Percentiles rank a stretch among this genome's conserved stretches.
phyloP scores from a whole-genome alignment of 2,113 vertebrate genomes.

The Nycticorax nycticorax region DNA sequence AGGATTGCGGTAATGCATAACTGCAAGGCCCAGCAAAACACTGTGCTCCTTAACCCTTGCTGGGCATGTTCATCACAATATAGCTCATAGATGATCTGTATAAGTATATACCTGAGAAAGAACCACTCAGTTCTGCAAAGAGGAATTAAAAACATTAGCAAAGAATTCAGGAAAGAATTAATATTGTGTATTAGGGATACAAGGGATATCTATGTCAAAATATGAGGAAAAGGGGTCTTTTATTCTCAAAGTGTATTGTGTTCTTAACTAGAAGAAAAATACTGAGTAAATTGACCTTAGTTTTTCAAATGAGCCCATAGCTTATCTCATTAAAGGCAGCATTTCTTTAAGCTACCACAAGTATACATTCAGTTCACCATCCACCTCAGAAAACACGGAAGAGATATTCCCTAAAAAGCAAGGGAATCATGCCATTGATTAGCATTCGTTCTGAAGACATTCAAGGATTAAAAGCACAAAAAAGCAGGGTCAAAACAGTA shows the following conservation, averaged over 20 bases:
- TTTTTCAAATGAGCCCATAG: neutral
- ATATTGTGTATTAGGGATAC: neutral
- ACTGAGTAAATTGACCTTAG: neutral
- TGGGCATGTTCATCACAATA: rapidly evolving
- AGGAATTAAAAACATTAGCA: neutral
- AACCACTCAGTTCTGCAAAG: neutral
- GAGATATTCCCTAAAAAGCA: neutral
- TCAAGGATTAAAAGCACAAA: neutral
- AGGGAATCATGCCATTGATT: neutral
- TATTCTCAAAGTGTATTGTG: neutral
- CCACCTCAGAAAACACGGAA: neutral
- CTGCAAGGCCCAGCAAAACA: too few relatives aligned
- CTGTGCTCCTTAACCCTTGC: neutral
- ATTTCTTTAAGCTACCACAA: neutral
- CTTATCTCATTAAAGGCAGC: neutral
- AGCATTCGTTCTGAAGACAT: neutral
- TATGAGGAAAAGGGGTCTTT: neutral
- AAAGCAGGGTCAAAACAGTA: neutral
- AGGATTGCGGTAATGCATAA: rapidly evolving
- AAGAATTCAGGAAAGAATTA: neutral
- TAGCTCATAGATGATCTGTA: neutral
- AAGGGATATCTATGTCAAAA: neutral
- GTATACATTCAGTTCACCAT: neutral
- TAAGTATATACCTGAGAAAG: neutral
- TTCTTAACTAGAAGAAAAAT: neutral